Conservation (phyloP, 1,140 invertebrate species). For the Stegodyphus mimosarum region DNA sequence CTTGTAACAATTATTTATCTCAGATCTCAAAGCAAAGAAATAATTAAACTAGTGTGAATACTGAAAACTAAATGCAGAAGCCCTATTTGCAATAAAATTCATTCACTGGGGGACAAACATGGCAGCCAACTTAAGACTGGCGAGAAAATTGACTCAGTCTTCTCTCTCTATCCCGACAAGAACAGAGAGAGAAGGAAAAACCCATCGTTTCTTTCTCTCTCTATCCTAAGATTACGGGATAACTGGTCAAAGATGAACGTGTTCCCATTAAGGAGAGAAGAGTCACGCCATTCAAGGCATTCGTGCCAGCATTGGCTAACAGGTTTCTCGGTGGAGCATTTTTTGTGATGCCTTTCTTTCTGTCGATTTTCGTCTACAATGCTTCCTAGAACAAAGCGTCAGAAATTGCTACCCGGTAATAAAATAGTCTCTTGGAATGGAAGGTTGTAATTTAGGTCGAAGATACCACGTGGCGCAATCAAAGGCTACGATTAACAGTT, state of each 20-base stretch:
- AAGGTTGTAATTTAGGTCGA: slow-evolving; percentile 45
- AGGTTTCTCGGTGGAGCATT: slow-evolving; percentile 5
- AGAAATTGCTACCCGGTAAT: slow-evolving; percentile 41
- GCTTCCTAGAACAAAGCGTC: slow-evolving; percentile 21
- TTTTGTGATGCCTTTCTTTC: slow-evolving; percentile 16
- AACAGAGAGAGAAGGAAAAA: neutral
- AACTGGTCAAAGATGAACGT: slow-evolving; percentile 54
- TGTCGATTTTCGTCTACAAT: slow-evolving; percentile 23
- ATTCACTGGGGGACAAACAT: too few relatives aligned
- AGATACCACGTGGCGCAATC: slow-evolving; percentile 33
- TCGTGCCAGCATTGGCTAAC: slow-evolving; percentile 39
- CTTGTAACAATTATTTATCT: too few relatives aligned
- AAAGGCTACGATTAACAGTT: neutral
- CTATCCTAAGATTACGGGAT: slow-evolving; percentile 39
- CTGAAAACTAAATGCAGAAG: too few relatives aligned
- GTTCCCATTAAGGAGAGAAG: slow-evolving; percentile 43
- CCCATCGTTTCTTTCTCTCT: slow-evolving; percentile 7
- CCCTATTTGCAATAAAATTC: too few relatives aligned
- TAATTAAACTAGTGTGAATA: too few relatives aligned
- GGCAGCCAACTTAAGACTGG: too few relatives aligned
- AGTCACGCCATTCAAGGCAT: slow-evolving; percentile 36
- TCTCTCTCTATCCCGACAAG: neutral
- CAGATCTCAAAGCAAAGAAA: too few relatives aligned
- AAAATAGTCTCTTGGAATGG: slow-evolving; percentile 39
- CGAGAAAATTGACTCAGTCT: too few relatives aligned